A percentile compares a stretch with the other conserved stretches of the same genome.
Evolutionary conservation across 2,888 invertebrate genomes (phyloP).

Genomic region (Eurytoma californica): DNA sequence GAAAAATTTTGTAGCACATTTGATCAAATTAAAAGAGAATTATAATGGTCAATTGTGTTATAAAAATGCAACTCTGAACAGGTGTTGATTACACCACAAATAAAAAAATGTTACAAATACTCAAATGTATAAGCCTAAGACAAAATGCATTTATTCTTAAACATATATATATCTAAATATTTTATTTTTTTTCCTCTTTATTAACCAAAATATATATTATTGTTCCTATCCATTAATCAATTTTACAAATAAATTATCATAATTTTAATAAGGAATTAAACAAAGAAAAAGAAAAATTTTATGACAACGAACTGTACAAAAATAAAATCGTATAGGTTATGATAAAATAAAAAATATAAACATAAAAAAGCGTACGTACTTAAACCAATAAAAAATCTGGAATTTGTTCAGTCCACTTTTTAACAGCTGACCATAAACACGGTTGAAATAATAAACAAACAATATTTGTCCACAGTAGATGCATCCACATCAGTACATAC

Average conservation of each 20-base stretch:
- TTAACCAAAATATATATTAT: no score
- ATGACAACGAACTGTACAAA: neutral
- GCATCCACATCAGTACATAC: no score
- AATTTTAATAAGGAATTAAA: neutral
- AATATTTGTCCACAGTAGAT: no score
- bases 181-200: constrained; percentile 20
- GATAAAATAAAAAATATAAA: neutral
- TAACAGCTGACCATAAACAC: no score
- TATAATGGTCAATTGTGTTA: constrained; percentile 38
- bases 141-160: constrained; percentile 57
- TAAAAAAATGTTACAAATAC: constrained; percentile 48
- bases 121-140: constrained; percentile 51
- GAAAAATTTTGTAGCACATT: constrained; percentile 32
- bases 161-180: constrained; percentile 40
- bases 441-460: no score
- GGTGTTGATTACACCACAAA: constrained; percentile 29
- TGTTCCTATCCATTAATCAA: no score
- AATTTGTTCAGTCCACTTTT: no score
- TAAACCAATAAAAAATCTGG: no score
- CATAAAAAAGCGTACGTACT: no score
- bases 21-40: constrained; percentile 16
- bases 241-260: no score
- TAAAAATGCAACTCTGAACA: constrained; percentile 26
- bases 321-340: constrained; percentile 35
- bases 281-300: neutral